A percentile compares a stretch with the other conserved stretches of the same genome.
These are phyloP conservation scores for Arion vulgaris DNA, from an alignment of 1,140 invertebrate species.

Conservation along the genomic window DNA sequence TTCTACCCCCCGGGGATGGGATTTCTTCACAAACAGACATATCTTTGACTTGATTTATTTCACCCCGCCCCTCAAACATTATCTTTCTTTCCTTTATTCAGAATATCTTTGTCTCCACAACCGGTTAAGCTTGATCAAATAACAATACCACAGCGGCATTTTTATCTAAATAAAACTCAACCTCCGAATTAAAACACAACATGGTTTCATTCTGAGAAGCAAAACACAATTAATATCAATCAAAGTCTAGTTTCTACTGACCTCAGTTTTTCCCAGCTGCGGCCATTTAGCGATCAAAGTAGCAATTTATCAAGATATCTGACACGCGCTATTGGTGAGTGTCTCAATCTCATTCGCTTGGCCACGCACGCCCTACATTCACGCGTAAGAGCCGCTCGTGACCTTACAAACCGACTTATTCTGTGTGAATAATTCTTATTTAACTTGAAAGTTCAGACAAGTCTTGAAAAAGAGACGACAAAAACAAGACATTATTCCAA, in stretches of 20 bases:
- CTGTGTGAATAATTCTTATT: background rate
- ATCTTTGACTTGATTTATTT: no score
- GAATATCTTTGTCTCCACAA: no score
- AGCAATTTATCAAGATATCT: background rate
- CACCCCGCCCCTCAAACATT: no score
- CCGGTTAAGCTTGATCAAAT: background rate
- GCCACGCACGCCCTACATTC: constrained; percentile 2
- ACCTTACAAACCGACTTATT: background rate
- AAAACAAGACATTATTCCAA: background rate
- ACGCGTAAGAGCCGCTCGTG: background rate
- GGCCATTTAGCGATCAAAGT: background rate
- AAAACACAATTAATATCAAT: constrained; percentile 13
- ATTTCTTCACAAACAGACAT: no score
- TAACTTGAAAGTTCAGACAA: background rate
- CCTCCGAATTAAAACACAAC: background rate
- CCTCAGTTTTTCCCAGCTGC: background rate
- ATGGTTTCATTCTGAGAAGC: background rate
- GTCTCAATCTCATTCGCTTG: constrained; percentile 9
- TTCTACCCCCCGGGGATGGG: no score
- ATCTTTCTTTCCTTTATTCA: no score
- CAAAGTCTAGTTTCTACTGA: background rate
- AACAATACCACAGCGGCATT: background rate
- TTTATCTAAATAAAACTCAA: background rate
- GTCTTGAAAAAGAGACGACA: no score
- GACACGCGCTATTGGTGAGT: background rate